phyloP scores from a whole-genome alignment of 2,888 invertebrate species.

The Tortrix viridana region DNA sequence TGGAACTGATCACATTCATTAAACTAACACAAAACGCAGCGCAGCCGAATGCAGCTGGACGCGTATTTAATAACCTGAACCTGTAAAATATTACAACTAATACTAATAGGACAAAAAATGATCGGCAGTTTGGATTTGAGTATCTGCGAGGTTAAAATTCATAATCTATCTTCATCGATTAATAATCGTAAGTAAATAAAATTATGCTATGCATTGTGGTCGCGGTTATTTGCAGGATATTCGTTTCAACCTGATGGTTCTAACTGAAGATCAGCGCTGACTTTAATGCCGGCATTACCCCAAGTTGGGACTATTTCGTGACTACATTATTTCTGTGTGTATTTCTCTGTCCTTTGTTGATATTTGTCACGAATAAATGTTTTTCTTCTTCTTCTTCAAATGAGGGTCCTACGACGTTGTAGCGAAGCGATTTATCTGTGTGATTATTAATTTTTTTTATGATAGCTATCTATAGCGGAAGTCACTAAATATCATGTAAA shows the following conservation, averaged over 20 bases:
- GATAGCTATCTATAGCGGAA: slow-evolving; percentile 2
- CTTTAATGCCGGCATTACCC: no score
- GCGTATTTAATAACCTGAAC: slow-evolving; percentile 2
- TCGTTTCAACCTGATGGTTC: no score
- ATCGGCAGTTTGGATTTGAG: neutral
- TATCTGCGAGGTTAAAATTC: no score
- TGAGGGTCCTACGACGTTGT: slow-evolving; percentile 2
- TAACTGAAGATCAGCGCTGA: no score
- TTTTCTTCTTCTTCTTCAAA: no score
- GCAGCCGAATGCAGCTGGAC: slow-evolving; percentile 1
- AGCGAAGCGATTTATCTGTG: neutral
- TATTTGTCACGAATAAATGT: no score
- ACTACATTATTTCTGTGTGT: no score
- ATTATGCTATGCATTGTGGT: neutral
- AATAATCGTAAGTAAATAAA: no score
- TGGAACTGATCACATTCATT: slow-evolving; percentile 18
- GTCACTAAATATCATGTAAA: no score
- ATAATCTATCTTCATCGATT: no score
- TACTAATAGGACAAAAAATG: slow-evolving; percentile 14
- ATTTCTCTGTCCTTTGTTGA: no score
- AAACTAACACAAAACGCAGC: slow-evolving; percentile 5
- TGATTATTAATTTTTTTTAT: neutral
- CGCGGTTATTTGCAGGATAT: neutral
- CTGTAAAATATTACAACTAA: slow-evolving; percentile 12
- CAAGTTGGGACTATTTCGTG: no score